Conservation (phyloP, 2,888 invertebrate species). For the Dicyrtoma fusca region DNA sequence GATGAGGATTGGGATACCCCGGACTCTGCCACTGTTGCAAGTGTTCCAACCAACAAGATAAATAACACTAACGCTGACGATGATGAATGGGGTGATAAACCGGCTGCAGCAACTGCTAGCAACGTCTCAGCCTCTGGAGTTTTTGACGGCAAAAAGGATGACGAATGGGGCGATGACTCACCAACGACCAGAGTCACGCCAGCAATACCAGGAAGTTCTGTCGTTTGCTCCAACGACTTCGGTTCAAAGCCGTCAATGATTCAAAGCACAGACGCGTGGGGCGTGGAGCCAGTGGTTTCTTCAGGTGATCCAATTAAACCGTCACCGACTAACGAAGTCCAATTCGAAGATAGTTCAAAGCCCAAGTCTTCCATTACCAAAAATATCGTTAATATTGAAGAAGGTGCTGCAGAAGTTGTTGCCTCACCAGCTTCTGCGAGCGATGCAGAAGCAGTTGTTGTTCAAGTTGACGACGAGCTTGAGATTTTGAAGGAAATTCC, state of each 20-base stretch:
- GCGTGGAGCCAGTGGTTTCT: neutral
- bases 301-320: too few species aligned
- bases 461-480: too few species aligned
- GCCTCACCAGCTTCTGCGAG: neutral
- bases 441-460: neutral
- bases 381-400: neutral
- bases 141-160: neutral
- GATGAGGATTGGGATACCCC: conserved; percentile 21
- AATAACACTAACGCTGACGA: neutral
- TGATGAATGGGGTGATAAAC: neutral
- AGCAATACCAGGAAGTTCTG: too few species aligned
- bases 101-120: neutral
- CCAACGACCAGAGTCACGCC: neutral
- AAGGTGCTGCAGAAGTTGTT: neutral
- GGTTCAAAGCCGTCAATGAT: neutral
- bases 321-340: too few species aligned
- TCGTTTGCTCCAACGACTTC: too few species aligned
- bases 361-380: neutral
- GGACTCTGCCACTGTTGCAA: neutral
- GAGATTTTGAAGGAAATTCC: too few species aligned
- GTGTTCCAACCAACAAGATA: neutral
- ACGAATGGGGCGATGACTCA: neutral
- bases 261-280: neutral
- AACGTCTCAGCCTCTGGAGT: neutral
- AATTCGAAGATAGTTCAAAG: neutral